phyloP scores from a whole-genome alignment of 2,797 vertebrate genomes.

The Taenioides sp. region DNA sequence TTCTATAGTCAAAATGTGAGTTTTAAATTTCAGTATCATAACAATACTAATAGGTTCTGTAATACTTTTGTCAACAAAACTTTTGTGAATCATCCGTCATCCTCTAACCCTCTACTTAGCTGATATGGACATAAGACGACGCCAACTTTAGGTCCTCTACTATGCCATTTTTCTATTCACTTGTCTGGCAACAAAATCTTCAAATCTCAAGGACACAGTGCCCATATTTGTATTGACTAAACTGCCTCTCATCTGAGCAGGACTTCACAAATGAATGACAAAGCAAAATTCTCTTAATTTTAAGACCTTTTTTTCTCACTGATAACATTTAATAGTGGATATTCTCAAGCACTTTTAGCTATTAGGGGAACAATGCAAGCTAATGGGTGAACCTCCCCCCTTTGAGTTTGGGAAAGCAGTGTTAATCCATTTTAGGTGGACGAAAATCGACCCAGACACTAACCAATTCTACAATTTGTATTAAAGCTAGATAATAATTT shows the following conservation, averaged over 20 bases:
- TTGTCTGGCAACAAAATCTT: neutral
- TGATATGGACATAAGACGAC: no score
- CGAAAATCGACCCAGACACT: neutral
- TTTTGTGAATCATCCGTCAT: neutral
- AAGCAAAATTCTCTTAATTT: neutral
- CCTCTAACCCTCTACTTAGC: neutral
- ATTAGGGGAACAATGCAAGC: slow-evolving; percentile 59
- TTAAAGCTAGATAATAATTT: no score
- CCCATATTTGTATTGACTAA: neutral
- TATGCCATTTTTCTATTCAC: neutral
- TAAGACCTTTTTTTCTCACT: slow-evolving; percentile 5
- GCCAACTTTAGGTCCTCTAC: neutral
- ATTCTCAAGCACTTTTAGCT: slow-evolving; percentile 27
- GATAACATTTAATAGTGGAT: slow-evolving; percentile 29
- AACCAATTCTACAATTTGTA: neutral
- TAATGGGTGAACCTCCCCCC: neutral
- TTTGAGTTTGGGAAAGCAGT: neutral
- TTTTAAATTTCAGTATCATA: no score
- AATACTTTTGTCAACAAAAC: neutral
- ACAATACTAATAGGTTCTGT: neutral
- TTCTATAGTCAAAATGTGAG: no score
- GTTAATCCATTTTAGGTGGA: neutral
- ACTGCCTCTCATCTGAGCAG: neutral
- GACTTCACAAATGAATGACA: neutral
- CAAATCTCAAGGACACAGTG: neutral